Percentiles rank a stretch among this genome's conserved stretches.
Conservation (phyloP, 2,888 invertebrate species). For the Tanypteryx hageni region DNA sequence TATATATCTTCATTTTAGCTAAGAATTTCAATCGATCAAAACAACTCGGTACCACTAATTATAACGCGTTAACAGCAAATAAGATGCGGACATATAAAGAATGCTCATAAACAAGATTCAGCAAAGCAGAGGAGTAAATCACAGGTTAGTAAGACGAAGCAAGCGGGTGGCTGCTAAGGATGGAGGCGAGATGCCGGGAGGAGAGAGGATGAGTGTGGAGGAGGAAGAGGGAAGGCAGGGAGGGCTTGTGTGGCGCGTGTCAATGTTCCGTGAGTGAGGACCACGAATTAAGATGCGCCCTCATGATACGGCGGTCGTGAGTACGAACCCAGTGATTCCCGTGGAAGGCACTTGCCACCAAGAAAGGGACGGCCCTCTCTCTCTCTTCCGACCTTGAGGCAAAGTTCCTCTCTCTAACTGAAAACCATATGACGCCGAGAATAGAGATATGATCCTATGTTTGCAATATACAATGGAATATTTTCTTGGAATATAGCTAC, state of each 20-base stretch:
- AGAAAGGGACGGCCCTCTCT: background rate
- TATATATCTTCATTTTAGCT: too few relatives aligned
- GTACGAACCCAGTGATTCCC: conserved; percentile 38
- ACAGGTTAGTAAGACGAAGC: background rate
- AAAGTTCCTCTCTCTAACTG: background rate
- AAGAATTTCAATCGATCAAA: too few relatives aligned
- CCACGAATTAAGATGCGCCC: conserved; percentile 62
- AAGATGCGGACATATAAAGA: background rate
- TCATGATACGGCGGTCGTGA: conserved; percentile 57
- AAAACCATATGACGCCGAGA: background rate
- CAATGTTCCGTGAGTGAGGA: conserved; percentile 62
- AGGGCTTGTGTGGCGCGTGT: conserved; percentile 56
- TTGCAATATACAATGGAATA: too few relatives aligned
- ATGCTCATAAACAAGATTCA: background rate
- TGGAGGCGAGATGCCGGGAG: background rate
- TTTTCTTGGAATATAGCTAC: too few relatives aligned
- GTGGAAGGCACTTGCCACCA: conserved; percentile 38
- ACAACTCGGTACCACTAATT: too few relatives aligned
- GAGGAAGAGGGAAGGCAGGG: background rate
- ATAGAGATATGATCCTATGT: too few relatives aligned
- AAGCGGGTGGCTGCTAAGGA: background rate
- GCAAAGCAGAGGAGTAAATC: conserved; percentile 20
- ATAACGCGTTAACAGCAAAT: too few relatives aligned
- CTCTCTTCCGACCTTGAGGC: background rate
- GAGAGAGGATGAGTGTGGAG: background rate